A percentile compares a stretch with the other conserved stretches of the same genome.
phyloP scores from a whole-genome alignment of 2,888 invertebrate genomes.

The Gasteruption jaculator region DNA sequence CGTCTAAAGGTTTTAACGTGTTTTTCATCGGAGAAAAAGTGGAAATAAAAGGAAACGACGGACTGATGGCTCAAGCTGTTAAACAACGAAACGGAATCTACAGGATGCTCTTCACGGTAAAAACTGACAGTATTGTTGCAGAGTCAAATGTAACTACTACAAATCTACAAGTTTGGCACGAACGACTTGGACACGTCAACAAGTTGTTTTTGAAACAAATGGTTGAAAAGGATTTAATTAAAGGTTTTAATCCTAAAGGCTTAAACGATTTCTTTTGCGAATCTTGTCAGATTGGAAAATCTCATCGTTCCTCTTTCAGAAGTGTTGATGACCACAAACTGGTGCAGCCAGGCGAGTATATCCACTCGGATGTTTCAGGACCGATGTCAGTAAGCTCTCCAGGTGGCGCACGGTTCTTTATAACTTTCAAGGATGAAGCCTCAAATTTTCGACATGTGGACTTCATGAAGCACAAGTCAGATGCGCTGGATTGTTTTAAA shows the following conservation, averaged over 20 bases:
- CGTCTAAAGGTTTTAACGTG: slow-evolving; percentile 16
- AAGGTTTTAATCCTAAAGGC: slow-evolving; percentile 19
- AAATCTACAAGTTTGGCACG: slow-evolving; percentile 22
- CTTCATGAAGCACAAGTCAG: slow-evolving; percentile 11
- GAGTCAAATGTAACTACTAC: slow-evolving; percentile 14
- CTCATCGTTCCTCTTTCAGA: slow-evolving; percentile 21
- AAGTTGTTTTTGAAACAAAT: slow-evolving; percentile 13
- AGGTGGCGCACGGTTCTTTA: slow-evolving; percentile 15
- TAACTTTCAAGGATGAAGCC: slow-evolving; percentile 19
- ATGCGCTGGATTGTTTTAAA: slow-evolving; percentile 9
- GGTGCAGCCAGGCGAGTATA: background rate
- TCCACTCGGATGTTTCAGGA: slow-evolving; percentile 15
- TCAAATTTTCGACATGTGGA: slow-evolving; percentile 11
- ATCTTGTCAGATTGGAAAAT: slow-evolving; percentile 25
- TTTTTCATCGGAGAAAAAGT: slow-evolving; percentile 7
- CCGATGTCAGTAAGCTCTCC: slow-evolving; percentile 11
- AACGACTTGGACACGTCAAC: slow-evolving; percentile 25
- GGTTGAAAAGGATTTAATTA: slow-evolving; percentile 15
- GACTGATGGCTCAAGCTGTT: slow-evolving; percentile 3
- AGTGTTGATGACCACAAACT: slow-evolving; percentile 7
- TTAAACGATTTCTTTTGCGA: slow-evolving; percentile 18
- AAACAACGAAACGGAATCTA: slow-evolving; percentile 20
- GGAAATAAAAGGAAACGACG: background rate
- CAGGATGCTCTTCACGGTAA: slow-evolving; percentile 19
- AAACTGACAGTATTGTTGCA: background rate